These are phyloP conservation scores for Scotopteryx bipunctaria DNA, from an alignment of 2,888 invertebrate genomes.

Conservation along the genomic window DNA sequence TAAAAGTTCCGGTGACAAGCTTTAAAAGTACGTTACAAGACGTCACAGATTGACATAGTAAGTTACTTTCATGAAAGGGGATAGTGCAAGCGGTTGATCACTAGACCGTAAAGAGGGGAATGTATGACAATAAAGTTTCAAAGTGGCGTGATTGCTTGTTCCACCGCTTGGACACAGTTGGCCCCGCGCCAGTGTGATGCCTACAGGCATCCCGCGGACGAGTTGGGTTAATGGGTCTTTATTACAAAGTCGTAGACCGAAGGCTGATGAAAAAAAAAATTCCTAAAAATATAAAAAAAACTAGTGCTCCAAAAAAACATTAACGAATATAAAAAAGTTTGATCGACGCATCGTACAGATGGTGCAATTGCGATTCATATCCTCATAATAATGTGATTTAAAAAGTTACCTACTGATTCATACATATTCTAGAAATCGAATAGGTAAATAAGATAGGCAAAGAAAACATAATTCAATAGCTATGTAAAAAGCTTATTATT, in stretches of 20 bases:
- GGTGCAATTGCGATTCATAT: no score
- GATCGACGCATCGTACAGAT: no score
- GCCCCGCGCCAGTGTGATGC: constrained; percentile 18
- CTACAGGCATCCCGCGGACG: constrained; percentile 21
- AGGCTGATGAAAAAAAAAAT: no score
- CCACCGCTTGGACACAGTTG: constrained; percentile 28
- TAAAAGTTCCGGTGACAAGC: constrained; percentile 1
- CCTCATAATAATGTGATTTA: no score
- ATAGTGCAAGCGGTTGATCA: constrained; percentile 46
- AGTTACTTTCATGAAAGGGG: constrained; percentile 49
- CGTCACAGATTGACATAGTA: constrained; percentile 33
- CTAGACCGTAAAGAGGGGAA: constrained; percentile 52
- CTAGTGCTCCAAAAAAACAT: no score
- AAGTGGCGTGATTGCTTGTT: constrained; percentile 46
- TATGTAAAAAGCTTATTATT: no score
- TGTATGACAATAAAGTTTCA: constrained; percentile 45
- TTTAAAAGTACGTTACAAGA: constrained; percentile 33
- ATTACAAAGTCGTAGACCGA: constrained; percentile 16
- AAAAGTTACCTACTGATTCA: no score
- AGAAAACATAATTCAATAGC: no score
- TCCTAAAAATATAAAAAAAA: no score
- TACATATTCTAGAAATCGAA: no score
- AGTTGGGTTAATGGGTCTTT: constrained; percentile 29
- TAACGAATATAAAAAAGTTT: no score
- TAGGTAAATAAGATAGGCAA: no score